Conservation (phyloP, 2,888 invertebrate genomes). For the Agrotis segetum region DNA sequence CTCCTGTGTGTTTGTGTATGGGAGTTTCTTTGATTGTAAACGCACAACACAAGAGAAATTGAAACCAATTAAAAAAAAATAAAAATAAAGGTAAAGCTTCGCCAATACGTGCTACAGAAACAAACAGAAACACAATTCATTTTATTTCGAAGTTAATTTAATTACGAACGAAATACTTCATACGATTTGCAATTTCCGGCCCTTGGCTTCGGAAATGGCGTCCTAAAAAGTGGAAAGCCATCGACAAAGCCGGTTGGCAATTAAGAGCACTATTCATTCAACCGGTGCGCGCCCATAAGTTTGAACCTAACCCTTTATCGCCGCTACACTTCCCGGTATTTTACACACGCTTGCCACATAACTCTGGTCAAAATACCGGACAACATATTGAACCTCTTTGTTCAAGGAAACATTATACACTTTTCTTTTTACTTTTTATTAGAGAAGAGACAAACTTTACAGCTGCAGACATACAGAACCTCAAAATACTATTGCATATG, state of each 20-base stretch:
- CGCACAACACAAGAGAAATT: too few relatives aligned
- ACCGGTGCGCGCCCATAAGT: conserved; percentile 66
- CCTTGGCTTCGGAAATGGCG: conserved; percentile 57
- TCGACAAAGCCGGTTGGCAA: conserved; percentile 68
- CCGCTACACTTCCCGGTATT: conserved; percentile 59
- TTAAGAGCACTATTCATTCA: conserved; percentile 70
- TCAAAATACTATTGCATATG: conserved; percentile 26
- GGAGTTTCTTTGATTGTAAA: too few relatives aligned
- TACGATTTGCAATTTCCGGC: conserved; percentile 64
- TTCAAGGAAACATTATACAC: conserved; percentile 5
- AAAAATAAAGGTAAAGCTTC: background rate
- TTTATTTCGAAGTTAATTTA: conserved; percentile 59
- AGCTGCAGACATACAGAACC: conserved; percentile 20
- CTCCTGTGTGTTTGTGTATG: too few relatives aligned
- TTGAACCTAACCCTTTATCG: conserved; percentile 66
- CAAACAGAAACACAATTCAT: conserved; percentile 36
- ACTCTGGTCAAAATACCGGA: conserved; percentile 57
- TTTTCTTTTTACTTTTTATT: conserved; percentile 17
- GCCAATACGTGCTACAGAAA: conserved; percentile 3
- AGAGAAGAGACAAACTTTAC: conserved; percentile 1
- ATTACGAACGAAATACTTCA: conserved; percentile 55
- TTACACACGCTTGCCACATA: conserved; percentile 63
- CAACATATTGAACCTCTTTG: conserved; percentile 54
- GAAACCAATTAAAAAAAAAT: background rate
- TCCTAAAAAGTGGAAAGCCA: conserved; percentile 68